Evolutionary conservation across 2,113 vertebrate genomes (phyloP), one percentile per base, ranked within the genome.

Genomic region (Xiphophorus hellerii): DNA sequence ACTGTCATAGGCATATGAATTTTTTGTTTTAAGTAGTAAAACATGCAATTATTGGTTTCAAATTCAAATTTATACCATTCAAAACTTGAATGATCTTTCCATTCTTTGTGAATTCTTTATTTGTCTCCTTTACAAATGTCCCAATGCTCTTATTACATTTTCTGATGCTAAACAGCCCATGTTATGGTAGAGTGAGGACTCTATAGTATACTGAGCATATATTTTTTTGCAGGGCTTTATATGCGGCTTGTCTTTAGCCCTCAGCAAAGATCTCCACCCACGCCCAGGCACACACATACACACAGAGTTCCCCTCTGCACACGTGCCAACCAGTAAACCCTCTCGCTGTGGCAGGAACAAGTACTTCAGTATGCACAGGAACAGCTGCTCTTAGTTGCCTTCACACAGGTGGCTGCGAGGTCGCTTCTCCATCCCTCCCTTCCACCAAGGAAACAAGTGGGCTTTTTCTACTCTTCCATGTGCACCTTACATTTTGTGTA

Each of bases 301-400:
- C 51, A 48, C 61, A 68, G 78, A 64, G 73, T 86, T 69, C 72
- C 74, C 84, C 63, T 61, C 72, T 15, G 74, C 78, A 86, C 90
- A 93, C 87, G 85, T 92, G 89, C 89, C 93, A 86, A 69, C 74
- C 83, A 78, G 72, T 81, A 72, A 87, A 72, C 64, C 72, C 65
- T 54, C 78, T 81, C 80, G 11, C 79, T 79, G 51, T 39, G 69
- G 76, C 85, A 85, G 87, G 82, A 92, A 91, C 90, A 92, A 82
- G 75, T 84, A n/a, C 91, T 93, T 74, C 88, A 89, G 84, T 94
- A 89, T 92, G 86, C 78, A 73, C 69, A 88, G 69, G 79, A 89
- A 81, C 90, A 94, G 88, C 91, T 93, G 92, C 88, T 91, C 78
- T 61, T 67, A 76, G 73, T 84, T 33, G 79, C 81, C 78, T 58